A percentile compares a stretch with the other conserved stretches of the same genome.
Conservation (phyloP, 2,888 invertebrate genomes). For the Ophion obscuratus region DNA sequence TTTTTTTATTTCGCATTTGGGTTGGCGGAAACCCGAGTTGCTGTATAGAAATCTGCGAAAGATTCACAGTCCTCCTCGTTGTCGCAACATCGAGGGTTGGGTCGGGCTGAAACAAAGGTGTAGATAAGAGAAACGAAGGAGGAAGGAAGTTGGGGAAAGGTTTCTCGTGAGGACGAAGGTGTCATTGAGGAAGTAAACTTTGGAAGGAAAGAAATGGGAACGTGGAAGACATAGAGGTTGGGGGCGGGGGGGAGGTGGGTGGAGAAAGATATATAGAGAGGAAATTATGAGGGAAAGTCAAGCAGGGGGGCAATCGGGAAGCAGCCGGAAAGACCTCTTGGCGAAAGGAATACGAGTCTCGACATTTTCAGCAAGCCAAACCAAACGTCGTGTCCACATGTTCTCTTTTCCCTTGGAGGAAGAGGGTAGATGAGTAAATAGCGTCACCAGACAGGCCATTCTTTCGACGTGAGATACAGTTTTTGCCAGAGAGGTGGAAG, state of each 20-base stretch:
- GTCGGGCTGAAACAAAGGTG: not conserved
- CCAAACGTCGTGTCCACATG: conserved; percentile 39
- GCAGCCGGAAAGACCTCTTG: conserved; percentile 41
- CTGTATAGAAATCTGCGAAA: conserved; percentile 34
- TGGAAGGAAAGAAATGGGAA: conserved; percentile 29
- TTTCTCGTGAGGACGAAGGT: conserved; percentile 26
- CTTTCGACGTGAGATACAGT: not conserved
- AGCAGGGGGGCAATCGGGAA: conserved; percentile 57
- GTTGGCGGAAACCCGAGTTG: conserved; percentile 8
- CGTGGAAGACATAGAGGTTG: not conserved
- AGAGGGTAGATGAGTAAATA: not conserved
- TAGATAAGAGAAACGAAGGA: not conserved
- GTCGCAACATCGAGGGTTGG: conserved; percentile 27
- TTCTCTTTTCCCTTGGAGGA: not conserved
- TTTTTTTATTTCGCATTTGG: not conserved
- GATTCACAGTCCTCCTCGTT: conserved; percentile 54
- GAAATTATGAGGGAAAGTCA: conserved; percentile 58
- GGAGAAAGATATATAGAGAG: conserved; percentile 13
- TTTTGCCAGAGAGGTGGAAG: not conserved
- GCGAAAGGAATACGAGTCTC: conserved; percentile 55
- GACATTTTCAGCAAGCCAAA: conserved; percentile 52
- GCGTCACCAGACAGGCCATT: not conserved
- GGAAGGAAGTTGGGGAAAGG: not conserved
- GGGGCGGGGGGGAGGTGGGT: too few species aligned
- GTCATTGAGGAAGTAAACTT: conserved; percentile 48